Percentiles rank a stretch among this genome's conserved stretches.
These are phyloP conservation scores for Macaria notata DNA, from an alignment of 2,888 invertebrate genomes.

Conservation along the genomic window DNA sequence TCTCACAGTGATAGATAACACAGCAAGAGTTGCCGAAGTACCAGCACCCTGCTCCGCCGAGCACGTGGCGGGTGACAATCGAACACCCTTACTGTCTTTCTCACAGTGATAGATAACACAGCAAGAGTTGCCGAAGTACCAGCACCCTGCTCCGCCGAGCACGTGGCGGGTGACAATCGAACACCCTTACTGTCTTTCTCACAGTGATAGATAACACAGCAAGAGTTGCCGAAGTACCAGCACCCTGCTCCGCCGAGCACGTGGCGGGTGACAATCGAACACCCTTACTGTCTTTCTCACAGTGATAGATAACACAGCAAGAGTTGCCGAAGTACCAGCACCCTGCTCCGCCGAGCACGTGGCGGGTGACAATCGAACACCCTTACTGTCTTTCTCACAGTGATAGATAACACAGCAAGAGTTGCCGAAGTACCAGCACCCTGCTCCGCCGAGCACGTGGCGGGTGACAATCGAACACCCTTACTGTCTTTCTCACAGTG, in stretches of 20 bases:
- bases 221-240: conserved; percentile 37
- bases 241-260: conserved; percentile 41
- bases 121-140: conserved; percentile 35
- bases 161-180: conserved; percentile 52
- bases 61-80: conserved; percentile 52
- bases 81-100: conserved; percentile 9
- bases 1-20: too few species aligned
- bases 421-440: conserved; percentile 39
- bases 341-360: conserved; percentile 41
- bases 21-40: conserved; percentile 34
- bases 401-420: neutral
- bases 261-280: conserved; percentile 54
- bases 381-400: too few species aligned
- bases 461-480: conserved; percentile 52
- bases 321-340: conserved; percentile 38
- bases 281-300: too few species aligned
- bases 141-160: conserved; percentile 41
- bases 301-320: neutral
- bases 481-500: too few species aligned
- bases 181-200: too few species aligned
- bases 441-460: conserved; percentile 41
- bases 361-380: conserved; percentile 53
- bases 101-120: too few species aligned
- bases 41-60: conserved; percentile 39
- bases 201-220: too few species aligned